A percentile compares a stretch with the other conserved stretches of the same genome.
Evolutionary conservation across 2,113 vertebrate genomes (phyloP).

Genomic region (Lophochroa leadbeateri): DNA sequence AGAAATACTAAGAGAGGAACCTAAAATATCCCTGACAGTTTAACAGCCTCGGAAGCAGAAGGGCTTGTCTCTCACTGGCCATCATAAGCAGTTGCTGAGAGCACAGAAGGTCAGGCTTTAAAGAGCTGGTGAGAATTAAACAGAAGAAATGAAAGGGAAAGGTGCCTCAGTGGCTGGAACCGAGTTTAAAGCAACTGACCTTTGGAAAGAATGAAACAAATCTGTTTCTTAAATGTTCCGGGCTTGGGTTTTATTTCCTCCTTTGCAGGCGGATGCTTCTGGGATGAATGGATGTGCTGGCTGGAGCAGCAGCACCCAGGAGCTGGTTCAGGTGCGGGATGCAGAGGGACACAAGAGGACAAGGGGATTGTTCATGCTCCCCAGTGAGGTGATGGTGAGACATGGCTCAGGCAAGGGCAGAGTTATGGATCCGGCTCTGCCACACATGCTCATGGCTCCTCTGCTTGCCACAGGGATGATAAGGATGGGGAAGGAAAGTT

Average conservation of each 20-base stretch:
- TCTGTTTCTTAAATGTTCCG: background rate
- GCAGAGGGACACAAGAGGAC: accelerated
- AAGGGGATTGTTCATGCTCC: too few relatives aligned
- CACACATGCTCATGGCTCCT: accelerated
- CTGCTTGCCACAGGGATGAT: accelerated
- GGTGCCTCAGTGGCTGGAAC: slow-evolving; percentile 7
- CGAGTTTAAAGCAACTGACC: slow-evolving; percentile 52
- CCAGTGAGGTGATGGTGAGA: background rate
- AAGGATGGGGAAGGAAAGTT: background rate
- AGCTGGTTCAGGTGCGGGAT: background rate
- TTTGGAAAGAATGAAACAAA: slow-evolving; percentile 30
- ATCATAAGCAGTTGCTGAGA: background rate
- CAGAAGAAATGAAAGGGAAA: slow-evolving; percentile 43
- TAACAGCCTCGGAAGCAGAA: slow-evolving; percentile 55
- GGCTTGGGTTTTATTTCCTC: background rate
- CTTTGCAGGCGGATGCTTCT: background rate
- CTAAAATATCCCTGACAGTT: slow-evolving; percentile 64
- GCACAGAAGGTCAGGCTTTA: slow-evolving; percentile 72
- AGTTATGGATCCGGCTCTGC: accelerated
- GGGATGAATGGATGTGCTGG: background rate
- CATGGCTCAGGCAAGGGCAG: background rate
- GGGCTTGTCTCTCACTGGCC: slow-evolving; percentile 45
- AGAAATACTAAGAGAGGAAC: slow-evolving; percentile 36
- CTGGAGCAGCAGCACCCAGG: background rate
- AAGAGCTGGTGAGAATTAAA: slow-evolving; percentile 75